Evolutionary conservation across 2,888 invertebrate genomes (phyloP), one percentile per base, ranked within the genome.

Genomic region (Tipula vernalis): DNA sequence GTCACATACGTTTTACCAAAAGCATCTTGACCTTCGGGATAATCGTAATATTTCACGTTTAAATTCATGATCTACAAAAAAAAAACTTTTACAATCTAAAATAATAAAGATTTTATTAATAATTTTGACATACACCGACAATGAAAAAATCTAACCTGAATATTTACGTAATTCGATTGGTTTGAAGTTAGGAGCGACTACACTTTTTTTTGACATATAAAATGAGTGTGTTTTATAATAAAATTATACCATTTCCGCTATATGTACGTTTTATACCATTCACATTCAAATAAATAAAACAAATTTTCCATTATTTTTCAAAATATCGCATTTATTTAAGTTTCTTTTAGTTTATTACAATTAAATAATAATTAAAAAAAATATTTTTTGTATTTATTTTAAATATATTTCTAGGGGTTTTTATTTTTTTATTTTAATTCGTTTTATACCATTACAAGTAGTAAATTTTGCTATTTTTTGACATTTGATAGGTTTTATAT

Each of bases 11-110:
- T 90, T 91, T 96, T 96, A 87, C 94, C 92, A 87, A 93, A 90
- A 51, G 94, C 92, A 89, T 96, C 95, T 86, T 94, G 90, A 8
- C 96, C 96, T 87, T 96, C 96, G 0, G 96, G 96, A 44, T 94
- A 92, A 89, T 95, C 95, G 90, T 94, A 95, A 90, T 94, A 94
- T 86, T 91, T 90, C 12, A 89, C 87, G 87, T 90, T 90, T 71
- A 91, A 85, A 87, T 15, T 86, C 86, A 86, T 86, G 13, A 57
- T 51, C 2, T 51, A 44, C 4, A 28, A 5, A 12, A 36, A 44
- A 28, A 5, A 12, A 36, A 44, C 13, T 47, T 36, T 15, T 44
- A 28, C 2, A 85, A n/a, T 15, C 15, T 42, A 86, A 42, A 41
- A 86, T 28, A 86, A 86, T 47, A 47, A 41, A 36, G 41, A 41